phyloP scores from a whole-genome alignment of 2,113 vertebrate species.

The Struthidea cinerea region DNA sequence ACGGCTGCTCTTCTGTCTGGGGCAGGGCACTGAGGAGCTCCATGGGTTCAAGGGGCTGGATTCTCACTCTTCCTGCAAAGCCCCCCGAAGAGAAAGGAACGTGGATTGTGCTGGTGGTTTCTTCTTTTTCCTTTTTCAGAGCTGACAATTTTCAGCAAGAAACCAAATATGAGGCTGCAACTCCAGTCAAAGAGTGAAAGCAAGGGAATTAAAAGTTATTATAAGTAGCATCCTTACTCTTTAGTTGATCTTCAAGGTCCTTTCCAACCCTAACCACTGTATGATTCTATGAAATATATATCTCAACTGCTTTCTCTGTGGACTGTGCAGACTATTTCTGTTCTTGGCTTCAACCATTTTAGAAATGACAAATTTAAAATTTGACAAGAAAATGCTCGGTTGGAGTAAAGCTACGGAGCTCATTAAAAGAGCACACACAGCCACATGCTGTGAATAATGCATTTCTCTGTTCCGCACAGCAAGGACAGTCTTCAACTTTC shows the following conservation, averaged over 20 bases:
- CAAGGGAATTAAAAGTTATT: background rate
- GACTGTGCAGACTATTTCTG: background rate
- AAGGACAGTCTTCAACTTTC: background rate
- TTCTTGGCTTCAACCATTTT: background rate
- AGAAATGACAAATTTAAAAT: background rate
- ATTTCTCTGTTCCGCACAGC: background rate
- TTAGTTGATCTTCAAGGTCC: background rate
- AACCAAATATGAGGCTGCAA: background rate
- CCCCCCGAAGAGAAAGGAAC: background rate
- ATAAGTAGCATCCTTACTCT: background rate
- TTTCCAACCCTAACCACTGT: background rate
- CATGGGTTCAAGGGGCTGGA: rapidly evolving
- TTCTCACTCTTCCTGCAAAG: background rate
- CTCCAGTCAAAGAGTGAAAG: background rate
- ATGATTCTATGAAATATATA: background rate
- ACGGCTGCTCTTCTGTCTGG: background rate
- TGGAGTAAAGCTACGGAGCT: background rate
- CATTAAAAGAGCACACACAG: background rate
- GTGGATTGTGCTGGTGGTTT: background rate
- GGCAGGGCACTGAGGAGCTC: background rate
- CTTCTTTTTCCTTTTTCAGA: background rate
- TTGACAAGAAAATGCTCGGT: background rate
- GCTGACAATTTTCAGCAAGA: background rate
- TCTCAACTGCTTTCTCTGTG: background rate
- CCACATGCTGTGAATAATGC: background rate